These are phyloP conservation scores for Glyphotaelius pellucidus DNA, from an alignment of 2,888 invertebrate genomes.

Conservation along the genomic window DNA sequence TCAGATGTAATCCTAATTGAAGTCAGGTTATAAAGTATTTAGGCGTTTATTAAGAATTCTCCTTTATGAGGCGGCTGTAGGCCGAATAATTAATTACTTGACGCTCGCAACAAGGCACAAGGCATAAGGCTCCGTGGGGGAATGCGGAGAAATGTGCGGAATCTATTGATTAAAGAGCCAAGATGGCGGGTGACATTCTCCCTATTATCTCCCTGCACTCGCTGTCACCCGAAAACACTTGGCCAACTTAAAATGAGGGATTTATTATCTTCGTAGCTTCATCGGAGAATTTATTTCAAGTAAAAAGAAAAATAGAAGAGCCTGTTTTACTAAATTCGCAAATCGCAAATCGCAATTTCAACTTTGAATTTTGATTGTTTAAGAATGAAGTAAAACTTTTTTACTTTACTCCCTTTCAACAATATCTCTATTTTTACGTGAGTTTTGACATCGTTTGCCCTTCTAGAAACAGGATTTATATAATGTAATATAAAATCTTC, in stretches of 20 bases:
- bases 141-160: constrained; percentile 54
- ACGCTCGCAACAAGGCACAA: constrained; percentile 10
- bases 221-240: constrained; percentile 29
- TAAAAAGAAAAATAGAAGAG: constrained; percentile 36
- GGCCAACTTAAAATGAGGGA: constrained; percentile 20
- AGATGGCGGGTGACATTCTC: constrained; percentile 38
- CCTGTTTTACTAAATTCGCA: not conserved
- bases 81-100: constrained; percentile 46
- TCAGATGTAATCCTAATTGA: not conserved
- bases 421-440: not conserved
- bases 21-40: constrained; percentile 6
- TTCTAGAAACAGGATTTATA: not conserved
- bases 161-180: constrained; percentile 63
- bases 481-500: not conserved
- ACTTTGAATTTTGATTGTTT: not conserved
- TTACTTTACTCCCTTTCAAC: not conserved
- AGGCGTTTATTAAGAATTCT: constrained; percentile 26
- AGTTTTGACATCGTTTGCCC: not conserved
- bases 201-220: constrained; percentile 14
- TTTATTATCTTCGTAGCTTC: constrained; percentile 25
- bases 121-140: not conserved
- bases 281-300: constrained; percentile 17
- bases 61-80: constrained; percentile 32
- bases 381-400: not conserved
- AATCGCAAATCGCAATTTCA: not conserved